Conservation (phyloP, 2,888 invertebrate genomes). For the Bursaphelenchus okinawaensis region DNA sequence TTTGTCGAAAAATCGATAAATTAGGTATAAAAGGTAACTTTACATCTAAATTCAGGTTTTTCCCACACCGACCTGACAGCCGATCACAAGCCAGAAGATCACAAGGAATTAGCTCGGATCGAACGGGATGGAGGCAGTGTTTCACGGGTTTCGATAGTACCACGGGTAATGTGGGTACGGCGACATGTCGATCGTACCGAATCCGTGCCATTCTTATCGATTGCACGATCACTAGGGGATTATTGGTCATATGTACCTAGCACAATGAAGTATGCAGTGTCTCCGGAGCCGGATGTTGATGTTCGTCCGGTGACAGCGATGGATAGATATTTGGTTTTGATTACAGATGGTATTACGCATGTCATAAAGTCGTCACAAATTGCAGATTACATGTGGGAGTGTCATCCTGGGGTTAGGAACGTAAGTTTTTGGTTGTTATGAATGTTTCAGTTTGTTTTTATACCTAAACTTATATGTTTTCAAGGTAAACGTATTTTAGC, state of each 20-base stretch:
- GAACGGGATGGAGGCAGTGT: constrained; percentile 60
- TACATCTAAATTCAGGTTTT: not conserved
- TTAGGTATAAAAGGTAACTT: not conserved
- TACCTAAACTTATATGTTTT: too few relatives aligned
- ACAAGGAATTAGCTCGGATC: constrained; percentile 76
- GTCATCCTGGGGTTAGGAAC: constrained; percentile 61
- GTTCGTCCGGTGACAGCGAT: constrained; percentile 69
- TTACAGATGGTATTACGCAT: constrained; percentile 94
- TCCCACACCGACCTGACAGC: not conserved
- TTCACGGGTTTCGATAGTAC: constrained; percentile 74
- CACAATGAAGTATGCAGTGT: constrained; percentile 83
- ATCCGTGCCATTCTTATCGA: constrained; percentile 82
- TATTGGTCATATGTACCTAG: constrained; percentile 95
- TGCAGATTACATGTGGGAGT: constrained; percentile 63
- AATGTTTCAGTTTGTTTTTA: not conserved
- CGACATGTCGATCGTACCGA: constrained; percentile 2
- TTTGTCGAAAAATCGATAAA: not conserved
- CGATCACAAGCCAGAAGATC: constrained; percentile 72
- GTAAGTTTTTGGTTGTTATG: constrained; percentile 71
- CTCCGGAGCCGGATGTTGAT: constrained; percentile 88
- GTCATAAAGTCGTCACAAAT: constrained; percentile 80
- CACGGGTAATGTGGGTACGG: constrained; percentile 92
- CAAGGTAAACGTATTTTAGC: too few relatives aligned
- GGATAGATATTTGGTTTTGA: constrained; percentile 76
- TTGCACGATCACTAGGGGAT: constrained; percentile 86